Base-by-base conservation (phyloP, 2,113 vertebrate genomes). In the Clarias gariepinus region DNA sequence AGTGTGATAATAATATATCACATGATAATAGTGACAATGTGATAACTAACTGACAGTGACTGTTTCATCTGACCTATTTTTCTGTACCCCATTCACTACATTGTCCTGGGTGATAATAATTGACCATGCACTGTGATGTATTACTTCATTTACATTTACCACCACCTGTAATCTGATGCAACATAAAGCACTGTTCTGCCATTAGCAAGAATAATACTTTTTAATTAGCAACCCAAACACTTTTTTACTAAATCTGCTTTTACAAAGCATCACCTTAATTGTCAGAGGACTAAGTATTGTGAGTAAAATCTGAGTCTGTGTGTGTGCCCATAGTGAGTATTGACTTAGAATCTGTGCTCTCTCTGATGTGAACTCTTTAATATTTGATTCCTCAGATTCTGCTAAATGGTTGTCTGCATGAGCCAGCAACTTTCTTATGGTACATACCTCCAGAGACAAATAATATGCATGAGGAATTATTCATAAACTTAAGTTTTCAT, bases 391-490 rank as follows among this genome's bases (percentile, higher is more conserved):
- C 86, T 71, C 89, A 87, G 90, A 88, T 93, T 85, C 15, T 81
- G n/a, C 79, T 80, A 87, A 91, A 89, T 7, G 58, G 63, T 73
- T 21, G 69, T 73, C 33, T 73, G 69, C 41, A 91, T 77, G 66
- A 33, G 83, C 78, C 85, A 86, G 90, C 87, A 90, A 53, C 86
- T 89, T 89, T 89, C 87, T 88, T 36, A 36, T 3, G 3, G n/a
- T 69, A 85, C 74, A 88, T 76, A 73, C 66, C 85, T 88, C 89
- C 71, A 68, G 91, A 91, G 90, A 87, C 89, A 92, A 87, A 89
- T 87, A 78, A 87, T 84, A 92, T 91, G 87, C 90, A 80, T 89
- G 82, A 88, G 89, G 88, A 94, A 94, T 94, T 92, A 94, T 94
- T 92, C 89, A 93, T 91, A 85, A 61, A 55, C n/a, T 69, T 36